These are phyloP conservation scores for Heloderma charlesbogerti DNA, from an alignment of 2,113 vertebrate genomes.

Conservation along the genomic window DNA sequence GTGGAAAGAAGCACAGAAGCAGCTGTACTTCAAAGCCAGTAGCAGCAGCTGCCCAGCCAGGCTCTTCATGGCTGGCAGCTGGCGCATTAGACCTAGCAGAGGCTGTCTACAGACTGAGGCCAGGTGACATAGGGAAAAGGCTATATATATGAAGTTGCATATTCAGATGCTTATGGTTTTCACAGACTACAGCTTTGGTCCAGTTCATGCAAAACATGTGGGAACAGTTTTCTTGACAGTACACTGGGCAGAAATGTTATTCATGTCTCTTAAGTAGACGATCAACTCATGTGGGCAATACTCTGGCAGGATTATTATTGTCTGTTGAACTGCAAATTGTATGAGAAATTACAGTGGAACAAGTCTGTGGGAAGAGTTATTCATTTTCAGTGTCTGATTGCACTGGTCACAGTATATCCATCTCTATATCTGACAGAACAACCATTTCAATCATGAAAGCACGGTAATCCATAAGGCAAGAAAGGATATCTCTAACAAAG, in stretches of 20 bases:
- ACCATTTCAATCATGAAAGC: not conserved
- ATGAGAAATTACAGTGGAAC: slow-evolving; percentile 50
- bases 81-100: not conserved
- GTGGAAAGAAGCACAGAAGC: not conserved
- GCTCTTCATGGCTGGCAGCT: not conserved
- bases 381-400: slow-evolving; percentile 22
- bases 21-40: not conserved
- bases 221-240: slow-evolving; percentile 58
- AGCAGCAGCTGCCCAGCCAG: not conserved
- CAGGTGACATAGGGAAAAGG: not conserved
- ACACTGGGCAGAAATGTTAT: slow-evolving; percentile 58
- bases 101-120: not conserved
- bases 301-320: slow-evolving; percentile 60
- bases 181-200: slow-evolving; percentile 42
- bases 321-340: slow-evolving; percentile 58
- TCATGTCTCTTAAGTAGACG: slow-evolving; percentile 50
- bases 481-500: slow-evolving; percentile 7
- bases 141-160: slow-evolving; percentile 56
- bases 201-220: slow-evolving; percentile 39
- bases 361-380: slow-evolving; percentile 34
- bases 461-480: not conserved
- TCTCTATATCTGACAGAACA: slow-evolving; percentile 30
- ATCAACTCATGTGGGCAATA: slow-evolving; percentile 54
- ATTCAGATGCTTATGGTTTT: slow-evolving; percentile 57
- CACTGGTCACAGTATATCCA: slow-evolving; percentile 13